Evolutionary conservation across 1,140 invertebrate species (phyloP).

Genomic region (Achroia grisella): DNA sequence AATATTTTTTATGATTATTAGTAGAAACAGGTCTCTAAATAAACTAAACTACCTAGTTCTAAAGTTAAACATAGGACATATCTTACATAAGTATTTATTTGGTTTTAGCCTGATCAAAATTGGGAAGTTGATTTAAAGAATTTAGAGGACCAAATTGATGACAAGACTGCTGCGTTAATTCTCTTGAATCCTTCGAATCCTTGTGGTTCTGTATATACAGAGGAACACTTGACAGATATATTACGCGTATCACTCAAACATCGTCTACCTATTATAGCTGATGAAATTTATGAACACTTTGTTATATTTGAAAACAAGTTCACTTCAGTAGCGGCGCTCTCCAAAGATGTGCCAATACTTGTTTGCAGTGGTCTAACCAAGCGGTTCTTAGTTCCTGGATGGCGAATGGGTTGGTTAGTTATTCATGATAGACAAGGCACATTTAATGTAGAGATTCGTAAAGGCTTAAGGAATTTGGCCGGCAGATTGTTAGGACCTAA

Average conservation of each 20-base stretch:
- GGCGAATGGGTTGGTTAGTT: constrained; percentile 98
- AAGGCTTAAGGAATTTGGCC: constrained; percentile 84
- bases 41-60: too few relatives aligned
- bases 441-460: constrained; percentile 79
- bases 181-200: constrained; percentile 99
- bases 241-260: constrained; percentile 86
- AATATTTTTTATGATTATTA: too few relatives aligned
- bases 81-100: too few relatives aligned
- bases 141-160: constrained; percentile 92
- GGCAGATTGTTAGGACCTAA: constrained; percentile 93
- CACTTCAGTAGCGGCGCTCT: constrained; percentile 87
- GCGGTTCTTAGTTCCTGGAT: constrained; percentile 95
- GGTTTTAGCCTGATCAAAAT: constrained; percentile 84
- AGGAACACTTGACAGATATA: constrained; percentile 87
- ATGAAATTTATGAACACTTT: constrained; percentile 93
- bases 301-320: constrained; percentile 91
- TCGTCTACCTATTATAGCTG: constrained; percentile 95
- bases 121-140: constrained; percentile 95
- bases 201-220: constrained; percentile 94
- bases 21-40: too few relatives aligned
- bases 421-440: constrained; percentile 90
- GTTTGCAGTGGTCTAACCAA: constrained; percentile 96
- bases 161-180: constrained; percentile 91
- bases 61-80: too few relatives aligned
- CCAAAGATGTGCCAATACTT: constrained; percentile 92